A percentile compares a stretch with the other conserved stretches of the same genome.
These are phyloP conservation scores for Ceyx cyanopectus DNA, from an alignment of 2,113 vertebrate species.

Conservation along the genomic window DNA sequence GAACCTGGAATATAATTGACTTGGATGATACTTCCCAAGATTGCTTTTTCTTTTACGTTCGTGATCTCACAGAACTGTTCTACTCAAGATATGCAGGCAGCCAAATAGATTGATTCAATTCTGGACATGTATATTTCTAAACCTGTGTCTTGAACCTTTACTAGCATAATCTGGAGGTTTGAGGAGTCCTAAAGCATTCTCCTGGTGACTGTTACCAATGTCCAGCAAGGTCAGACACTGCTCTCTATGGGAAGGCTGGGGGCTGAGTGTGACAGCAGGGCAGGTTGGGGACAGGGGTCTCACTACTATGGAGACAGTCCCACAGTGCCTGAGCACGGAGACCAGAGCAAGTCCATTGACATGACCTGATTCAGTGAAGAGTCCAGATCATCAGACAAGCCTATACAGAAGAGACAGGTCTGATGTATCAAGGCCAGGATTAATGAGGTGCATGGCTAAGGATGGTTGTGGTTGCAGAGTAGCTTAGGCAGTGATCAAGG, in stretches of 20 bases:
- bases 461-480: background rate
- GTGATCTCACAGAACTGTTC: background rate
- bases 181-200: background rate
- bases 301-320: background rate
- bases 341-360: background rate
- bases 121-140: background rate
- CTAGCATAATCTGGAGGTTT: background rate
- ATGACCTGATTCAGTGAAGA: background rate
- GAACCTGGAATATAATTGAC: background rate
- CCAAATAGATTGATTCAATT: background rate
- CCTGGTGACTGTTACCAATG: accelerated
- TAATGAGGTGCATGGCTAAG: background rate
- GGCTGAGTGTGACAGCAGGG: background rate
- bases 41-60: background rate
- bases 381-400: background rate
- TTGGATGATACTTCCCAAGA: background rate
- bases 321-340: background rate
- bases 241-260: background rate
- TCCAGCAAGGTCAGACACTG: background rate
- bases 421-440: background rate
- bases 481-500: background rate
- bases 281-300: background rate
- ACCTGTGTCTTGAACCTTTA: background rate
- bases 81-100: background rate
- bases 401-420: background rate